Conservation (phyloP, 2,888 invertebrate species). For the Metacarcinus magister region DNA sequence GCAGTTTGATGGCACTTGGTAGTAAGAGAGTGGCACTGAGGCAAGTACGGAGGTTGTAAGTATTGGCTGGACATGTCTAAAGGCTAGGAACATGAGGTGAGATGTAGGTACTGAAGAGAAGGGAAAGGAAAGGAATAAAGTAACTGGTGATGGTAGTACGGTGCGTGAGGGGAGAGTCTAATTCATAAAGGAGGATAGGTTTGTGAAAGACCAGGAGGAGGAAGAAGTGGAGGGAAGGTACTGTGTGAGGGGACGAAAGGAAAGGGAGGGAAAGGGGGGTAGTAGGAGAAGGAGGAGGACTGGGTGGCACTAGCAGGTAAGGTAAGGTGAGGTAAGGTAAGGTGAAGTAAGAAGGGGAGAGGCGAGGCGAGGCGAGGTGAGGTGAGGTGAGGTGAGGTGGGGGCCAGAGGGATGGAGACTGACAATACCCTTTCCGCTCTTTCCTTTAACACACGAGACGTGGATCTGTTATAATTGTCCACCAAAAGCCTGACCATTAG, state of each 20-base stretch:
- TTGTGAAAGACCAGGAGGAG: constrained; percentile 4
- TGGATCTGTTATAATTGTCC: neutral
- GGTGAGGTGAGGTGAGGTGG: neutral
- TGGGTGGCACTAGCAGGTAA: neutral
- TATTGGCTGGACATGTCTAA: neutral
- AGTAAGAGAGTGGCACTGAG: neutral
- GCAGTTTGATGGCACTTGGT: neutral
- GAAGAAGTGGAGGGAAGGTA: neutral
- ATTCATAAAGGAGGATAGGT: neutral
- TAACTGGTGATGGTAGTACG: neutral
- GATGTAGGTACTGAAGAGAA: neutral
- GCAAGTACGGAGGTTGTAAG: neutral
- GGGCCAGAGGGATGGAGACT: neutral
- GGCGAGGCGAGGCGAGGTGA: neutral
- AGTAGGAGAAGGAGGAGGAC: neutral
- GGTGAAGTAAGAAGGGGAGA: neutral
- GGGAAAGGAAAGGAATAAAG: neutral
- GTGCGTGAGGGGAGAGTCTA: neutral
- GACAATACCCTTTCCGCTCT: constrained; percentile 1
- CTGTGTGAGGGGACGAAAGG: neutral
- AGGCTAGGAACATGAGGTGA: neutral
- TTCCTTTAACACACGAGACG: constrained; percentile 42
- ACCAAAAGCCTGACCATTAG: constrained; percentile 51
- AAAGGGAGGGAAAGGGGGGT: neutral
- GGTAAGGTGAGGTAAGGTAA: neutral